Base-by-base conservation (phyloP, 2,888 invertebrate species). In the Kuschelorhynchus macadamiae region DNA sequence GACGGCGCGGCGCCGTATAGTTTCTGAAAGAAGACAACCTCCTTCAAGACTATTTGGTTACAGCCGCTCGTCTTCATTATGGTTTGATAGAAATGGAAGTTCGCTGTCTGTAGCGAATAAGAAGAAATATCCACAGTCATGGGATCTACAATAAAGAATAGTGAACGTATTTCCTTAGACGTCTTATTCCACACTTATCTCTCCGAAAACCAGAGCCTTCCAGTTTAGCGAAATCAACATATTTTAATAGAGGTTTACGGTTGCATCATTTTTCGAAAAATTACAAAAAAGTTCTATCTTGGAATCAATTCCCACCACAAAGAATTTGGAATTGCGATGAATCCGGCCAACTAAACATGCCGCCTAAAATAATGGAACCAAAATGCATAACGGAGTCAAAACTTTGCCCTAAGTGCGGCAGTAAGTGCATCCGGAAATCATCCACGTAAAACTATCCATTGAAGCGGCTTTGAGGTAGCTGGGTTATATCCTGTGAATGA, bases 241-340 rank as follows among this genome's bases (percentile, higher is more conserved):
- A 57, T 14, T 79, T 79, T 41, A 79, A 79, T 65, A 72, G 72
- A 67, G 46, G n/a, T n/a, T 60, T 39, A 74, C 66, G 39, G 72
- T 78, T 0, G 46, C 42, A 18, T 16, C 56, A 25, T 73, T 72
- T 57, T 77, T 75, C 62, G 46, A n/a, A 72, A 9, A 67, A 62
- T 20, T 47, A 41, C 7, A 44, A 52, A 42, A 41, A 50, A 17
- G 20, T 61, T 12, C 32, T 47, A 33, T 17, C 14, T 30, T 20
- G 32, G 18, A 46, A 44, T 18, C 14, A 62, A 18, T 65, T 65
- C 49, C 17, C 36, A 1, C 67, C 75, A 12, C 49, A 49, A 61
- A 52, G 70, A 42, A 76, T 77, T 21, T 76, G 70, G 69, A 78
- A 77, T 70, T 50, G 70, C 47, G 76, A 79, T 56, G 75, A 78